phyloP scores from a whole-genome alignment of 2,888 invertebrate genomes.

The Andrena hattorfiana region DNA sequence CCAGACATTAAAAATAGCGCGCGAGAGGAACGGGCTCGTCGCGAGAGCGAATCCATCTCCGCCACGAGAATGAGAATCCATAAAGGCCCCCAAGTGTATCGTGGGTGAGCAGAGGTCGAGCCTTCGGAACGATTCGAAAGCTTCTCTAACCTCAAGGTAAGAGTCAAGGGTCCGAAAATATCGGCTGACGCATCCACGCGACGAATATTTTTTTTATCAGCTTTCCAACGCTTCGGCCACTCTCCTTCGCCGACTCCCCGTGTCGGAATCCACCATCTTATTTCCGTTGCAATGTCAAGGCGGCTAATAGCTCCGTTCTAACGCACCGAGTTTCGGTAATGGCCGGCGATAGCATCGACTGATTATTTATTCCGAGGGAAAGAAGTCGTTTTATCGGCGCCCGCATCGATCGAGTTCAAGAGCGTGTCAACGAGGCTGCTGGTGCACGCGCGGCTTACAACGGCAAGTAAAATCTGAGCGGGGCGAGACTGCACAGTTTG shows the following conservation, averaged over 20 bases:
- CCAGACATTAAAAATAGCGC: conserved; percentile 20
- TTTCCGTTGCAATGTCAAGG: conserved; percentile 19
- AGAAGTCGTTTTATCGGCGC: conserved; percentile 5
- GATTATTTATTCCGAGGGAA: conserved; percentile 3
- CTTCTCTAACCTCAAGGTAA: conserved; percentile 41
- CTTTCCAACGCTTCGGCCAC: conserved; percentile 12
- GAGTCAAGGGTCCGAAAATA: conserved; percentile 38
- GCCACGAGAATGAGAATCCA: conserved; percentile 19
- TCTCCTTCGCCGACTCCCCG: neutral
- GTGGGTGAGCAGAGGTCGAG: conserved; percentile 8
- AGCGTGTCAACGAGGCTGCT: neutral
- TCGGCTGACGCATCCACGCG: conserved; percentile 46
- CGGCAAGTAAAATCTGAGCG: neutral
- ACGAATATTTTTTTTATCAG: conserved; percentile 41
- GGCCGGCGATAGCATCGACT: neutral
- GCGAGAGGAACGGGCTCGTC: neutral
- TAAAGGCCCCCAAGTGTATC: conserved; percentile 17
- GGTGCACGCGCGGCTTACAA: neutral
- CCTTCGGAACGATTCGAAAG: conserved; percentile 26
- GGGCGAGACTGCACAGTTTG: conserved; percentile 29
- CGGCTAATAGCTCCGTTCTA: neutral
- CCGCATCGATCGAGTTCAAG: conserved; percentile 19
- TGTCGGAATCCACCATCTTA: conserved; percentile 26
- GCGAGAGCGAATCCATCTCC: conserved; percentile 19
- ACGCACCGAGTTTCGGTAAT: neutral